Conservation (phyloP, 2,797 vertebrate species). For the Sebastes iracundus region DNA sequence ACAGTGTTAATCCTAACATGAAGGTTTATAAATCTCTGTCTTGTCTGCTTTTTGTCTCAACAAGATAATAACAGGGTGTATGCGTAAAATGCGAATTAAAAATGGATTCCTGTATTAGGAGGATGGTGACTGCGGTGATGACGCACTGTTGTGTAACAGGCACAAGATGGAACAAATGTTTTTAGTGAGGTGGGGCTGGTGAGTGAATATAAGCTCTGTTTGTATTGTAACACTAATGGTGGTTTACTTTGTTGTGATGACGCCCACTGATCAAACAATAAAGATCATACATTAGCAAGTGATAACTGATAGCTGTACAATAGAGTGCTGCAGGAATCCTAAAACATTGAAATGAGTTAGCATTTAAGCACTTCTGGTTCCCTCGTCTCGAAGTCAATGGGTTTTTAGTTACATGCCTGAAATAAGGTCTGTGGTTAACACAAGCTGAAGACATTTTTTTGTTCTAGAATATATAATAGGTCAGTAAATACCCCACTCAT, state of each 20-base stretch:
- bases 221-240: neutral
- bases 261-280: neutral
- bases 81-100: neutral
- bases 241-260: neutral
- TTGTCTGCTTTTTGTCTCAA: neutral
- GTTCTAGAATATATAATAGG: no score
- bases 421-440: no score
- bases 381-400: no score
- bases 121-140: neutral
- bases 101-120: neutral
- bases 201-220: slow-evolving; percentile 2
- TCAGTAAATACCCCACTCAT: no score
- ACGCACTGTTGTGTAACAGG: neutral
- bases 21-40: neutral
- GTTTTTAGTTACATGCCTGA: no score
- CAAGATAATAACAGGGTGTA: neutral
- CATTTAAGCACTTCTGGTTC: no score
- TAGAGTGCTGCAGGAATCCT: no score
- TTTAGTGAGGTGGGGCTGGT: slow-evolving; percentile 5
- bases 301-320: neutral
- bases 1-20: neutral
- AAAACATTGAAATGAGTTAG: no score
- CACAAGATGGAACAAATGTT: slow-evolving; percentile 11
- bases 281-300: neutral
- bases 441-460: no score